Evolutionary conservation across 2,113 vertebrate genomes (phyloP), one percentile per base, ranked within the genome.

Genomic region (Notarius quadriscutis): DNA sequence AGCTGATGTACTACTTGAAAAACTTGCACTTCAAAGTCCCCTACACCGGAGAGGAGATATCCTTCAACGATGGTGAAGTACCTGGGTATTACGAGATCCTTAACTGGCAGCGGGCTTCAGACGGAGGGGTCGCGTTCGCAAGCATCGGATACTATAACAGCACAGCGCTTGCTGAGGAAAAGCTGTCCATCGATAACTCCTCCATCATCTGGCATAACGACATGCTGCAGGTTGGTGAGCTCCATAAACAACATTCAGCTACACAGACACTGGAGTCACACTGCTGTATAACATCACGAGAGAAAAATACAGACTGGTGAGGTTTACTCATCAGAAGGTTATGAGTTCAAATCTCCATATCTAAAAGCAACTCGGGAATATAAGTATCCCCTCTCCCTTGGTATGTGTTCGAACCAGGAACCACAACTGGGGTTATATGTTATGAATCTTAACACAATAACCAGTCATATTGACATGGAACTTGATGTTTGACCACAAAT

Each of bases 1-100:
- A 97, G 97, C 89, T 97, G 75, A 95, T 96, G 96, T 95, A 92
- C 87, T 97, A 97, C 90, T 25, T 97, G 92, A 96, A 96, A 90
- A 94, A 94, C n/a, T 82, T 97, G 53, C 85, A 57, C 5, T 97
- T 95, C 88, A 92, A 60, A 2, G 93, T 95, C 53, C 94, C 95
- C 5, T 91, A 96, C 91, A 95, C 95, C 4, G 84, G 84, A n/a
- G 94, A 94, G 71, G 65, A 87, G 86, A 89, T 97, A 22, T 85
- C 88, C 81, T 94, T 97, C 63, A 85, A 93, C 7, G 30, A 88
- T 0, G 96, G 96, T 9, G 96, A 96, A 25, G 92, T 96, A 9
- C 86, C 88, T 0, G 95, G 94, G 30, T 89, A 91, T 85, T 97
- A 97, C 87, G 97, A 97, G 80, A 93, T 97, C 89, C 91, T 97